Base-by-base conservation (phyloP, 2,888 invertebrate genomes). In the Operophtera brumata region DNA sequence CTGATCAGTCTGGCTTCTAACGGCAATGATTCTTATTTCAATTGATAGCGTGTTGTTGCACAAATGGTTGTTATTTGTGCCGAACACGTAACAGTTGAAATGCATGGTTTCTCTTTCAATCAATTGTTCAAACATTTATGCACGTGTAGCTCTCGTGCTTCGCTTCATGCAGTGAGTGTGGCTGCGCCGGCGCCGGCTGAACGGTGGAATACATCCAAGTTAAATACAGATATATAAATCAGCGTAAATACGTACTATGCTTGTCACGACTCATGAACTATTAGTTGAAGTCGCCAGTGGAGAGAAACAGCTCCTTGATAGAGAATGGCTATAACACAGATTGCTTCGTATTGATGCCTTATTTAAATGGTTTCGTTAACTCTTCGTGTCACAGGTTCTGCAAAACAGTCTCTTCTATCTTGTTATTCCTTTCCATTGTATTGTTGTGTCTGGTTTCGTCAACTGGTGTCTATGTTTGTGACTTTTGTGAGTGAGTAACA, bases 91-190 rank as follows among this genome's bases (percentile, higher is more conserved):
- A 60, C 59, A 43, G 63, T 70, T 73, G 64, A 66, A 75, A 70
- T 62, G 61, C 67, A 61, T 64, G 62, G 66, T 80, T 78, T 79
- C 76, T 76, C 75, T 74, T 79, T 80, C 70, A 69, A 74, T 77
- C 67, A 66, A 76, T 71, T 66, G 61, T 48, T 59, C 39, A 58
- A 64, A 67, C 60, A 61, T 71, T 70, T 70, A 72, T 70, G 67
- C 65, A 66, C 59, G 68, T 71, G 70, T 70, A 66, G 67, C 35
- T 47, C 54, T 61, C 57, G 54, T 56, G 61, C 58, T 59, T 41
- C 45, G 51, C 55, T 57, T 28, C 32, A 25, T 48, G 20, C 20
- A 20, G 20, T 20, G 67, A 66, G 73, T 75, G 69, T 72, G 77
- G 76, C 71, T 62, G 62, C 51, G 47, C 47, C 4, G 13, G n/a